phyloP scores from a whole-genome alignment of 2,797 vertebrate species.

The Sciurus carolinensis region DNA sequence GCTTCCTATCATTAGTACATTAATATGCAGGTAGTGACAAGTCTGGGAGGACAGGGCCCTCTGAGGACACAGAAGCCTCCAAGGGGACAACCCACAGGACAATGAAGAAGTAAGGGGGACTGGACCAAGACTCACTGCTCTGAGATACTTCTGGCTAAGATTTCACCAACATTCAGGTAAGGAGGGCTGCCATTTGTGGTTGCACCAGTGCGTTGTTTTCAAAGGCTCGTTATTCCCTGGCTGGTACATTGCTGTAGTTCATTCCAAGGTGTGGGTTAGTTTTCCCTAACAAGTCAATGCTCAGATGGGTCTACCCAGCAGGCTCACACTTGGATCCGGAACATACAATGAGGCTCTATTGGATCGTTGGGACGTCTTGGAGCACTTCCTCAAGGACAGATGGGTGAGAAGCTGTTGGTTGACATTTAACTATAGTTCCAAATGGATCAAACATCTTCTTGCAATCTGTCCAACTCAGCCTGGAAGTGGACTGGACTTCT shows the following conservation, averaged over 20 bases:
- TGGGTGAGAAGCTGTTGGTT: conserved; percentile 62
- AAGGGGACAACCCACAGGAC: not conserved
- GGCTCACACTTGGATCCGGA: not conserved
- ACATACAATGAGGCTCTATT: not conserved
- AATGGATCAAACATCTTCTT: not conserved
- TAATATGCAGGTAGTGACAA: not conserved
- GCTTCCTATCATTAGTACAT: not conserved
- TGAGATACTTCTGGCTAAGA: not conserved
- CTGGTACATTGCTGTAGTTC: not conserved
- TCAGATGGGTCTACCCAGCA: not conserved
- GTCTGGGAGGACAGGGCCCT: not conserved
- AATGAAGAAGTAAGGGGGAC: not conserved
- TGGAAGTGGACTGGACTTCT: not conserved
- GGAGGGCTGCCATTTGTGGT: too few relatives aligned
- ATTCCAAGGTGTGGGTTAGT: not conserved
- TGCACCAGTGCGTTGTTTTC: not conserved
- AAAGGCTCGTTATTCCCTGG: not conserved
- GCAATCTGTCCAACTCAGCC: not conserved
- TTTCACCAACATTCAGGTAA: not conserved
- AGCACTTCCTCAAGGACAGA: conserved; percentile 62
- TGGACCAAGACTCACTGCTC: not conserved
- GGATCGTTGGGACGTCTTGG: not conserved
- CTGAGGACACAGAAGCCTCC: not conserved
- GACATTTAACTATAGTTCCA: conserved; percentile 70
- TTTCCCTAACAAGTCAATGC: not conserved